These are phyloP conservation scores for Muscicapa comitata DNA, from an alignment of 2,797 vertebrate species.

Conservation along the genomic window DNA sequence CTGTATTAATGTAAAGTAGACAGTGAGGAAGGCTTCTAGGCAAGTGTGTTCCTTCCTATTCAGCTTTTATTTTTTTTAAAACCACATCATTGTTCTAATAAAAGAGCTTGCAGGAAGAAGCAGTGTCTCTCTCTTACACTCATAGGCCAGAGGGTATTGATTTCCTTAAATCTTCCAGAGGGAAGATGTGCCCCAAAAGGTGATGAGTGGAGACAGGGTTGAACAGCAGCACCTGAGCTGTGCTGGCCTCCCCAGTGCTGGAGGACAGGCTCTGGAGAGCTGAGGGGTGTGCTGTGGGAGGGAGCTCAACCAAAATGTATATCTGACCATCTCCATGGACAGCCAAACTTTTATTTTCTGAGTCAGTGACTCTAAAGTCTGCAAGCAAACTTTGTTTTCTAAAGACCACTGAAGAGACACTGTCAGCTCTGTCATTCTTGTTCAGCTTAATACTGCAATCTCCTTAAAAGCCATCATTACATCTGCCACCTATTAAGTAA, in stretches of 20 bases:
- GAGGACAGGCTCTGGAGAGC: neutral
- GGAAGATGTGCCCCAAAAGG: neutral
- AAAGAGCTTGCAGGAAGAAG: neutral
- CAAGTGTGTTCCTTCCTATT: neutral
- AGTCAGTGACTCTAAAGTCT: neutral
- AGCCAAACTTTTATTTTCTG: neutral
- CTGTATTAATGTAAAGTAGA: neutral
- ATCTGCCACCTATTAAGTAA: neutral
- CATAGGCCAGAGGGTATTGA: neutral
- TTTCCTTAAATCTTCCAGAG: neutral
- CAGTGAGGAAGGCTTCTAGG: neutral
- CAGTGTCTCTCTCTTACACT: neutral
- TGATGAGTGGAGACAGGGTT: neutral
- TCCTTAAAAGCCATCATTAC: neutral
- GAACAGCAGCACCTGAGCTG: neutral
- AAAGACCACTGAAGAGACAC: neutral
- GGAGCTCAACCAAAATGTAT: fast-evolving
- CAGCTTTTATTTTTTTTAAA: neutral
- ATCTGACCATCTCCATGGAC: neutral
- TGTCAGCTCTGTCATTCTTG: neutral
- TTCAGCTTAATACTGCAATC: neutral
- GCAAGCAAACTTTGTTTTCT: neutral
- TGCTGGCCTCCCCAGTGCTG: neutral
- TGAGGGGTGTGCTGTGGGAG: neutral
- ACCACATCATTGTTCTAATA: neutral